phyloP scores from a whole-genome alignment of 2,113 vertebrate genomes.

The Lophotis ruficrista region DNA sequence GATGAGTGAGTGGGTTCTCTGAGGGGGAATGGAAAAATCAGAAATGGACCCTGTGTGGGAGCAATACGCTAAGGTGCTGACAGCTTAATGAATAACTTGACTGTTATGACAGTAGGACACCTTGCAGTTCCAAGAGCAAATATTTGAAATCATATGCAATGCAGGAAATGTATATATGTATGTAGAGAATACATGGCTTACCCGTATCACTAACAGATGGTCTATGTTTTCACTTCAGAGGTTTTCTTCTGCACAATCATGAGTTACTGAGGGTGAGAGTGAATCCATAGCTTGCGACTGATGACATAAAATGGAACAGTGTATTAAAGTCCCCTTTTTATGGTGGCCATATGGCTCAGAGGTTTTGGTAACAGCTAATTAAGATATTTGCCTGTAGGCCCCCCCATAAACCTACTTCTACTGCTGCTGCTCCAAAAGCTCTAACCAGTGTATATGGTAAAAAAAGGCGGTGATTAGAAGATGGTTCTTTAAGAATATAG shows the following conservation, averaged over 20 bases:
- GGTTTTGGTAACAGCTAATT: conserved; percentile 60
- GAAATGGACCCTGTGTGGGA: conserved; percentile 73
- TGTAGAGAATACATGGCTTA: conserved; percentile 64
- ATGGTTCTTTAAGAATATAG: background rate
- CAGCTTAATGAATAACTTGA: conserved; percentile 86
- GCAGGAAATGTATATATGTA: conserved; percentile 77
- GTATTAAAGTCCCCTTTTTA: conserved; percentile 58
- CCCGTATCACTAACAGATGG: conserved; percentile 78
- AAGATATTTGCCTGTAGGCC: background rate
- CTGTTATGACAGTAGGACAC: conserved; percentile 85
- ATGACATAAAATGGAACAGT: conserved; percentile 58
- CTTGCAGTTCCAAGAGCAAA: conserved; percentile 82
- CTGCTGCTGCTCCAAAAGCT: background rate
- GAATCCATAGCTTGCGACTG: conserved; percentile 50
- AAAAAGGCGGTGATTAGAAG: background rate
- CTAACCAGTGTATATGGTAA: background rate
- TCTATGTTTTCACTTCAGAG: conserved; percentile 68
- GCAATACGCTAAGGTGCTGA: conserved; percentile 77
- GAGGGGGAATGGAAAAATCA: conserved; percentile 75
- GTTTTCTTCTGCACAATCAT: conserved; percentile 63
- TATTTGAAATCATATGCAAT: conserved; percentile 81
- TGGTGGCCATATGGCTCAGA: conserved; percentile 46
- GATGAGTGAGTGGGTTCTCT: conserved; percentile 78
- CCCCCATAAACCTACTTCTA: background rate
- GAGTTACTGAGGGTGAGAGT: conserved; percentile 50